Base-by-base conservation (phyloP, 2,888 invertebrate species). In the Scelioninae gen. 2 region DNA sequence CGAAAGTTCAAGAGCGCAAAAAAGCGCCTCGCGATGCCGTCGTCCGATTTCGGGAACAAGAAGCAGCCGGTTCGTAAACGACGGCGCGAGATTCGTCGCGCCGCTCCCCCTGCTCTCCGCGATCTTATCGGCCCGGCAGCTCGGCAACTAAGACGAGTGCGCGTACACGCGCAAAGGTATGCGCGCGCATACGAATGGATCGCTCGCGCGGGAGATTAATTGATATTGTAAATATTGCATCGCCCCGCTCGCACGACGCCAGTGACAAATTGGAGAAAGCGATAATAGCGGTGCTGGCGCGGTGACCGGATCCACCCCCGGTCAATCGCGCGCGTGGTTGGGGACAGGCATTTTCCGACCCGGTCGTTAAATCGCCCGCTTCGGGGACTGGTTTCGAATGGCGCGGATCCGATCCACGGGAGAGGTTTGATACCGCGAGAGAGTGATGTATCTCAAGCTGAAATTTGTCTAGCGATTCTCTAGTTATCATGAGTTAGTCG, bases 261-360 rank as follows among this genome's bases (percentile, higher is more conserved):
- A 78, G 76, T 81, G 81, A 81, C 81, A 81, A 81, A 81, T 81
- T 80, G 80, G 81, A 77, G 81, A 81, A 81, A 81, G 81, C 75
- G 78, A n/a, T n/a, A n/a, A n/a, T n/a, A 78, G 72, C 76, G 75
- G 72, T 63, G 73, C 75, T 74, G 67, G 75, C 70, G 75, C 67
- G 74, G 78, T 73, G 78, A 78, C 67, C 77, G 72, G 69, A 55
- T 67, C 74, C 50, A 50, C 58, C 61, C 3, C 31, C 31, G 75
- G 48, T 53, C 77, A 74, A 74, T 73, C 22, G 5, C 22, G 22
- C 2, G 22, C 22, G 22, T n/a, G n/a, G n/a, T n/a, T n/a, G n/a
- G n/a, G n/a, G 80, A 80, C 80, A 80, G 76, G 75, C 5, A 41
- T 58, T 68, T 68, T 68, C 68, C 68, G 45, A 43, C n/a, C 7